Base-by-base conservation (phyloP, 2,797 vertebrate genomes). In the Ctenopoma kingsleyae region DNA sequence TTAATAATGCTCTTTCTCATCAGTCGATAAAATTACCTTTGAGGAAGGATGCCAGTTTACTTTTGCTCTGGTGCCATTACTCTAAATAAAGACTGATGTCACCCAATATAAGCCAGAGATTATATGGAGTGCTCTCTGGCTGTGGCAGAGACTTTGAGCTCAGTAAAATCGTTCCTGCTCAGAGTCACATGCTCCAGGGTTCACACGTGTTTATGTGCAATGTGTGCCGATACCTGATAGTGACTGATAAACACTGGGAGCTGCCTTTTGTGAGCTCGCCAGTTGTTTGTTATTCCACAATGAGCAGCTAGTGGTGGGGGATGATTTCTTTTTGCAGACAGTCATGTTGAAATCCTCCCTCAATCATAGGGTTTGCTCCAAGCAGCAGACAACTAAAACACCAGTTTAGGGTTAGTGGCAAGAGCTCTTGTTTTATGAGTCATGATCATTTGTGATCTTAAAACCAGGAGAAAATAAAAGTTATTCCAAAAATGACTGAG, bases 81-180 rank as follows among this genome's bases (percentile, higher is more conserved):
- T 89, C 81, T 76, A 56, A 85, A 90, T 91, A 86, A 78, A 80
- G 77, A 66, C 40, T 47, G 70, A 54, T 27, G 23, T 64, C 71
- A 43, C 57, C 48, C 49, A 60, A 13, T 75, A 60, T 69, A 76
- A 75, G 54, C 61, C 57, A 35, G 15, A 82, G 60, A 80, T 82
- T 54, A 25, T 76, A 75, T 65, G 50, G 51, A 71, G 67, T 48
- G 8, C 67, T 3, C 25, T 27, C 57, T 57, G 58, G 35, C 38
- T 13, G 17, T 62, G 49, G 64, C 54, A 43, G 30, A 81, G 76
- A 76, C 81, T 76, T 80, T 81, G 62, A 68, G 56, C 64, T 61
- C 62, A 19, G 46, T 62, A 32, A 52, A 47, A 74, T 81, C 35
- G 63, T 74, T 71, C 53, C 49, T 75, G 52, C 52, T 67, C 25